Evolutionary conservation across 2,113 vertebrate species (phyloP), one percentile per base, ranked within the genome.

Genomic region (Esox niger): DNA sequence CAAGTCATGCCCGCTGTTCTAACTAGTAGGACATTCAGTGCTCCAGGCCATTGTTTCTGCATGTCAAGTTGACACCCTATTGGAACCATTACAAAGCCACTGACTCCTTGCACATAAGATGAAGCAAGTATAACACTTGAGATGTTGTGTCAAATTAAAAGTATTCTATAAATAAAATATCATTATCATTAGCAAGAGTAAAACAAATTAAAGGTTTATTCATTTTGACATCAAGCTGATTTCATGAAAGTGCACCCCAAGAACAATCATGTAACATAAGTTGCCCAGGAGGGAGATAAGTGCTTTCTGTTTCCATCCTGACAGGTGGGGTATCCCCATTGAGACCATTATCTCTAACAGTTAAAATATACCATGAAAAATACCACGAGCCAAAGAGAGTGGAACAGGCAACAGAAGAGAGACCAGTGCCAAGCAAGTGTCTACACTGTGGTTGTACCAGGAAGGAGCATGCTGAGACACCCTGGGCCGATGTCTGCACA

Each of bases 311-410:
- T 71, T 64, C 64, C 64, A 70, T 70, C 72, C 56, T 52, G 31
- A 54, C 58, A 23, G 64, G 46, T 70, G 29, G 52, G 68, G 70
- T 55, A 52, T 33, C 61, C 68, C 68, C 75, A 43, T 8, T 54
- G 73, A 68, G 70, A 61, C 76, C 30, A 68, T 79, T 83, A 73
- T 70, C 57, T 54, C 57, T 54, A 72, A 58, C 33, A 65, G 54
- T 55, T 62, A 29, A 61, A 71, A 66, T 69, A 67, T 35, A 69
- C 30, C 54, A 26, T 64, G 78, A 73, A 70, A 80, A 80, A 80
- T 76, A 83, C 10, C 71, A 61, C 63, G 38, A 43, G 33, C 26
- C n/a, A 25, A 17, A 31, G 46, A 30, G 17, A 52, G 63, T 17
- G 21, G 32, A 27, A 17, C 8, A 47, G 30, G 31, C n/a, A n/a